Evolutionary conservation across 1,140 invertebrate species (phyloP), one percentile per base, ranked within the genome.

Genomic region (Aphidius gifuensis): DNA sequence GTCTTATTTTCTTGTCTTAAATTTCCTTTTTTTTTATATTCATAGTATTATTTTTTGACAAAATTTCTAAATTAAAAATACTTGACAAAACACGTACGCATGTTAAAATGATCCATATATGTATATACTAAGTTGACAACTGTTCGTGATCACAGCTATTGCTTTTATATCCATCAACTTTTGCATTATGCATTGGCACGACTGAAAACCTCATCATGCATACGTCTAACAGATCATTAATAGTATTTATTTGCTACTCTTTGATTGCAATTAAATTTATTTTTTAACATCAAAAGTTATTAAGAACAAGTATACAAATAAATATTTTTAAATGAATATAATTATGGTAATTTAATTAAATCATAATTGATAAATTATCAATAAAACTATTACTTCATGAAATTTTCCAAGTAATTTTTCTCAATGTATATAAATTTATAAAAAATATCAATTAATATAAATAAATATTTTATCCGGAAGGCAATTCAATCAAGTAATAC

Each of bases 151-250:
- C 61, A 48, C 61, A 67, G 56, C 65, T 51, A 53, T n/a, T 43
- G 53, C 53, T 62, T 61, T 61, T 45, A 49, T 23, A 54, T 60
- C 58, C 67, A 64, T 58, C 39, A 57, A 48, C 9, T 21, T 58
- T 32, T 62, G 66, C 67, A 74, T 76, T 76, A 76, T 76, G 71
- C 70, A 66, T 66, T 61, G 68, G 48, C 73, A 72, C 73, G 73
- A 71, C 49, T 65, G 63, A 64, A 39, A 57, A 48, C 63, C 64
- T 48, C 58, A 58, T 66, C 63, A 65, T 65, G 71, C 69, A 67
- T 68, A 74, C 66, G 62, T 60, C 62, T 59, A n/a, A 32, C 65
- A 68, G 68, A 72, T 74, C 69, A 69, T 61, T 47, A 23, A 54
- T 9, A 54, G 42, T 38, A 40, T 16, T 40, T 40, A 54, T n/a